A percentile compares a stretch with the other conserved stretches of the same genome.
Conservation (phyloP, 2,888 invertebrate species). For the Abrostola triplasia region DNA sequence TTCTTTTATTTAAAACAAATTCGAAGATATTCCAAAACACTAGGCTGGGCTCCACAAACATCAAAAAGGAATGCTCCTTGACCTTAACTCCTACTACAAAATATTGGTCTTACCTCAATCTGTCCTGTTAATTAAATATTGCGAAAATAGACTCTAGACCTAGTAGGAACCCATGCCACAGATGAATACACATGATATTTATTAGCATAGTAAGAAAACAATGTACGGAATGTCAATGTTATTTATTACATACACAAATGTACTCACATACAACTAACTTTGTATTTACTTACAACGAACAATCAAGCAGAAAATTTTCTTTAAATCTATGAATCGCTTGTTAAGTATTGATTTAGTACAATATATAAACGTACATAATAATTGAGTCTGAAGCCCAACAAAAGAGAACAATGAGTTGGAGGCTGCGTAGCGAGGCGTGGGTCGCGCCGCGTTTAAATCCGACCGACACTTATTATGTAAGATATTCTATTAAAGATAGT, state of each 20-base stretch:
- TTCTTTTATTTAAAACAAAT: no score
- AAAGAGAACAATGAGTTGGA: slow-evolving; percentile 57
- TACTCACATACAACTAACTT: neutral
- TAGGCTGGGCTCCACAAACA: no score
- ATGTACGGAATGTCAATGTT: neutral
- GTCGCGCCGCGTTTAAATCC: slow-evolving; percentile 66
- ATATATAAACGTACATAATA: slow-evolving; percentile 43
- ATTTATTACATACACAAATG: neutral
- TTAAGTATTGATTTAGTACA: slow-evolving; percentile 40
- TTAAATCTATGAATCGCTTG: slow-evolving; percentile 14
- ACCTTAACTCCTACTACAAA: no score
- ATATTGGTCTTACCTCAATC: no score
- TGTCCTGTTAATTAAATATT: no score
- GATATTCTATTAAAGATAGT: slow-evolving; percentile 60
- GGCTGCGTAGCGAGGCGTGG: slow-evolving; percentile 62
- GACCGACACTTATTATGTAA: slow-evolving; percentile 64
- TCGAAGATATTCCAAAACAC: no score
- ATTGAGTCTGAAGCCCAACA: slow-evolving; percentile 45
- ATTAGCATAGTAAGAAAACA: neutral
- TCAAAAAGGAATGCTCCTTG: no score
- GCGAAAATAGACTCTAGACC: no score
- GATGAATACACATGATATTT: no score
- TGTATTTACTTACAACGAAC: neutral
- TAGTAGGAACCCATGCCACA: no score
- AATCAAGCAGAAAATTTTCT: slow-evolving; percentile 4